Evolutionary conservation across 1,140 invertebrate genomes (phyloP).

Genomic region (Polyergus mexicanus): DNA sequence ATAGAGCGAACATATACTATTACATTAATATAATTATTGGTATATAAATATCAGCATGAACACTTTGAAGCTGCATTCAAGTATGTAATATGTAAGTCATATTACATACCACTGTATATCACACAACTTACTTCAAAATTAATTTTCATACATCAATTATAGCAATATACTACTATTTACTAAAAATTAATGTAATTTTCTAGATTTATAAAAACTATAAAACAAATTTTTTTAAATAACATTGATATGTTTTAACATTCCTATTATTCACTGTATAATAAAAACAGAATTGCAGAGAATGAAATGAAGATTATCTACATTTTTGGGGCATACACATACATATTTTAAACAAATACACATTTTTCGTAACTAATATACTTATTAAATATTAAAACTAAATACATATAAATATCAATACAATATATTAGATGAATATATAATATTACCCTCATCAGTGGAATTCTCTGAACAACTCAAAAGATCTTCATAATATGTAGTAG

Average conservation of each 20-base stretch:
- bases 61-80: constrained; percentile 9
- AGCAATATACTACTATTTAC: background rate
- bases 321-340: background rate
- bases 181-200: background rate
- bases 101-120: constrained; percentile 9
- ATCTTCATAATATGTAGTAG: constrained; percentile 97
- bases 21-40: constrained; percentile 72
- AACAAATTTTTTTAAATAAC: background rate
- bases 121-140: constrained; percentile 34
- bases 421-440: constrained; percentile 21
- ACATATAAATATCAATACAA: background rate
- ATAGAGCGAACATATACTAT: constrained; percentile 80
- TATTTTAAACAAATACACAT: constrained; percentile 1
- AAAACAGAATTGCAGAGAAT: background rate
- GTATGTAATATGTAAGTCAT: no score
- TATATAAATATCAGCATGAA: constrained; percentile 5
- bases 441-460: constrained; percentile 93
- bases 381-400: constrained; percentile 27
- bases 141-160: constrained; percentile 1
- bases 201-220: background rate
- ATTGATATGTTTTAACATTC: background rate
- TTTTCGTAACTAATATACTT: background rate
- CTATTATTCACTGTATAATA: background rate
- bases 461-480: constrained; percentile 96
- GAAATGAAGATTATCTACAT: constrained; percentile 14